Base-by-base conservation (phyloP, 2,113 vertebrate species). In the Nerophis ophidion region DNA sequence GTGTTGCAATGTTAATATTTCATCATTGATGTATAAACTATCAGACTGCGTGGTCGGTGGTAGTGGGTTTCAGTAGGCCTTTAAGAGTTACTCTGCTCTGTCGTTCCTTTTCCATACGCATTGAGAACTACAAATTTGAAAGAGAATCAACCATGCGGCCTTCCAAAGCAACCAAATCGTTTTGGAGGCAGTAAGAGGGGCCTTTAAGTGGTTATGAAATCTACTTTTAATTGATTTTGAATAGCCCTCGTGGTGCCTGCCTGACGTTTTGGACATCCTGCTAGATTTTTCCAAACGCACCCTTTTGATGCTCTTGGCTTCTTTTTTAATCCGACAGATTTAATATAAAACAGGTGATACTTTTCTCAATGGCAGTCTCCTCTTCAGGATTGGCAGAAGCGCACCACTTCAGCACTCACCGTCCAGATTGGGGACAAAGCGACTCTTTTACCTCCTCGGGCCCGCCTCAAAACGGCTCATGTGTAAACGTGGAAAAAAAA, bases 401-500 rank as follows among this genome's bases (percentile, higher is more conserved):
- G 60, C 59, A 68, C 63, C 79, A 75, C 75, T 81, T 67, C 67
- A 38, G 68, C 11, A 57, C 69, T 72, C 73, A 60, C 70, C 68
- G 7, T 80, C 76, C 84, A 76, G 71, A 65, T 74, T 56, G 8
- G 35, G 81, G 81, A 89, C 88, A 90, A 86, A 88, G 86, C 70
- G 59, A 71, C 77, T 88, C 80, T 91, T 90, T 88, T 82, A 89
- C 81, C 76, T 82, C 64, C 68, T 26, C 13, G 26, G 57, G 19
- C 53, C 51, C 36, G 57, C 71, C 66, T 77, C 75, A 86, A 86
- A 88, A 86, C 80, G 69, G 56, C 78, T 72, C 72, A 36, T 80
- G 85, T 88, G 87, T 88, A 79, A 79, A 82, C 72, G 66, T 80
- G 79, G 77, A 83, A 84, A 85, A 86, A 85, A 86, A 86, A 66